phyloP scores from a whole-genome alignment of 1,140 invertebrate species.

The Paralvinella palmiformis region DNA sequence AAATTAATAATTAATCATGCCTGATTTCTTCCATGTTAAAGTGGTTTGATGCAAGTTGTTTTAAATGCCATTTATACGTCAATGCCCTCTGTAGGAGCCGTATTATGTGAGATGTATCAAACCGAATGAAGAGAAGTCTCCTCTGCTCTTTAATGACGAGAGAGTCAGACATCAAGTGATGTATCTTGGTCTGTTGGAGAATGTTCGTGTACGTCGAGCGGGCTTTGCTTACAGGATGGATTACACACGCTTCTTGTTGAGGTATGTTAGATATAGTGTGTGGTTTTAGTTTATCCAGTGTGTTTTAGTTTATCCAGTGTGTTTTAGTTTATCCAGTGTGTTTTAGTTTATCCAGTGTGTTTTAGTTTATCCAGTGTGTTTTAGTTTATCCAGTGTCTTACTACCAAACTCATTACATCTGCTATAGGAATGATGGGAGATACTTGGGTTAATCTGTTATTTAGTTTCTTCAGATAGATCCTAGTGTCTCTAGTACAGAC shows the following conservation, averaged over 20 bases:
- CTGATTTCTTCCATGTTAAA: background rate
- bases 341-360: too few species aligned
- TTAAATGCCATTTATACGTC: background rate
- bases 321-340: too few species aligned
- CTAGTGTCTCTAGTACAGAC: background rate
- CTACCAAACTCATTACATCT: too few species aligned
- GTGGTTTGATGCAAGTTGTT: background rate
- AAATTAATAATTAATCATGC: background rate
- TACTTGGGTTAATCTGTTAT: too few species aligned
- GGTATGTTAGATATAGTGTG: constrained; percentile 48
- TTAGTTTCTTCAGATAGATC: background rate
- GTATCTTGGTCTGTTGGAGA: constrained; percentile 73
- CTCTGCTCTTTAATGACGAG: constrained; percentile 66
- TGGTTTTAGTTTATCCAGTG: background rate
- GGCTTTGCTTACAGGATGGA: constrained; percentile 86
- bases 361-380: too few species aligned
- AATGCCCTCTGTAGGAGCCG: constrained; percentile 60
- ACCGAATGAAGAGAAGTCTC: constrained; percentile 87
- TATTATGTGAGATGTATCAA: constrained; percentile 95
- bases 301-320: too few species aligned
- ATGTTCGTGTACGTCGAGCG: constrained; percentile 86
- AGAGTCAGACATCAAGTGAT: constrained; percentile 74
- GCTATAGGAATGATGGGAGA: too few species aligned
- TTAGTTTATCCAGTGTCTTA: too few species aligned
- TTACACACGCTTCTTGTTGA: constrained; percentile 80